A percentile compares a stretch with the other conserved stretches of the same genome.
Conservation (phyloP, 1,140 invertebrate genomes). For the Doryteuthis pealeii region DNA sequence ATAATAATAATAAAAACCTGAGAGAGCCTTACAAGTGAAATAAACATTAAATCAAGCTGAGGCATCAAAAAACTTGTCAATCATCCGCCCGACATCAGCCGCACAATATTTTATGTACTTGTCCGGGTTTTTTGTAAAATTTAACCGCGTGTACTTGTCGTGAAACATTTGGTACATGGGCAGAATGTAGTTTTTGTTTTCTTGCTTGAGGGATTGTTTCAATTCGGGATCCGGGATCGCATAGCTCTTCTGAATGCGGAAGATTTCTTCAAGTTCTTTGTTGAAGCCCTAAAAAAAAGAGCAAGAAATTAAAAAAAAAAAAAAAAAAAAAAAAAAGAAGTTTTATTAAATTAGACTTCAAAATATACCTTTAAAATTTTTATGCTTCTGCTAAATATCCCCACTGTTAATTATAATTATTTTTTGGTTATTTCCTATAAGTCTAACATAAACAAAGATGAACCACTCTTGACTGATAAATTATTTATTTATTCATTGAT, state of each 20-base stretch:
- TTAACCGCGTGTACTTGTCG: conserved; percentile 68
- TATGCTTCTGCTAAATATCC: no score
- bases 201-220: conserved; percentile 77
- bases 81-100: conserved; percentile 73
- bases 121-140: conserved; percentile 89
- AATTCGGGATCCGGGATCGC: conserved; percentile 90
- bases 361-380: no score
- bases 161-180: conserved; percentile 63
- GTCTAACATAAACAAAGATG: no score
- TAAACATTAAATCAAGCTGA: conserved; percentile 45
- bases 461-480: no score
- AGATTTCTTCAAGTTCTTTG: conserved; percentile 89
- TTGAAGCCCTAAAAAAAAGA: conserved; percentile 77
- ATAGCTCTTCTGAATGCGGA: conserved; percentile 80
- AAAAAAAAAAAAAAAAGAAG: no score
- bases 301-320: no score
- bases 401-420: no score
- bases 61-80: conserved; percentile 86
- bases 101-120: conserved; percentile 86
- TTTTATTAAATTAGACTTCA: no score
- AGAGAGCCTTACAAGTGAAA: not conserved
- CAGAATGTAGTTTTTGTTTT: conserved; percentile 82
- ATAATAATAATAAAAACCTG: no score
- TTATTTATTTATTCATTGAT: no score
- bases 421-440: no score